Evolutionary conservation across 2,113 vertebrate species (phyloP), one percentile per base, ranked within the genome.

Genomic region (Crotalus tigris): DNA sequence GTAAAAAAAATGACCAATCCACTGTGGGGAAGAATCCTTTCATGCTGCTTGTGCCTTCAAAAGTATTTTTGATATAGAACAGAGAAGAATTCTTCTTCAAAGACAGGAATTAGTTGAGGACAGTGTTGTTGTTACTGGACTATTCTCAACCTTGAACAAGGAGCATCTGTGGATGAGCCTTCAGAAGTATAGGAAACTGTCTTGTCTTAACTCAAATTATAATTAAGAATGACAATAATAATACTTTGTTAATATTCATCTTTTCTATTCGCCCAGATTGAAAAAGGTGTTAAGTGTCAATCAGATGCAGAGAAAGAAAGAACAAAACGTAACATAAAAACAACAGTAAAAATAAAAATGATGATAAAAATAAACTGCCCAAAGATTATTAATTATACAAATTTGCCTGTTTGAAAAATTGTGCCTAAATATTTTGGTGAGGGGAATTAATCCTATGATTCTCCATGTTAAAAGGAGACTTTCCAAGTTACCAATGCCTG

Each of bases 391-490:
- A 90, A 81, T 10, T 53, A 15, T 51, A 90, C 8, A 69, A 54
- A 33, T 39, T 13, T 91, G 39, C 23, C 13, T 81, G 39, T 81
- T 91, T 91, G n/a, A 19, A 12, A 81, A 23, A 81, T 51, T 29
- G 10, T 87, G 81, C 1, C 24, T 26, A 54, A 46, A 46, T n/a
- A 86, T 23, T 92, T 39, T 33, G 29, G 13, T 85, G 24, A 24
- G 26, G 23, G 33, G 17, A 81, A 7, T 23, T 17, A 59, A 49
- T 59, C 3, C 21, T 17, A 13, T 61, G 19, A 12, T 59, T 91
- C n/a, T 91, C 26, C 92, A 33, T 64, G 33, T 61, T 87, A 33
- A 1, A 33, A 94, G 85, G 57, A 85, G 89, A 61, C 92, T 94
- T 92, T 92, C 29, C 21, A 55, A 91, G 85, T 81, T 94, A 21